A percentile compares a stretch with the other conserved stretches of the same genome.
Evolutionary conservation across 1,140 invertebrate species (phyloP).

Genomic region (Sitobion miscanthi): DNA sequence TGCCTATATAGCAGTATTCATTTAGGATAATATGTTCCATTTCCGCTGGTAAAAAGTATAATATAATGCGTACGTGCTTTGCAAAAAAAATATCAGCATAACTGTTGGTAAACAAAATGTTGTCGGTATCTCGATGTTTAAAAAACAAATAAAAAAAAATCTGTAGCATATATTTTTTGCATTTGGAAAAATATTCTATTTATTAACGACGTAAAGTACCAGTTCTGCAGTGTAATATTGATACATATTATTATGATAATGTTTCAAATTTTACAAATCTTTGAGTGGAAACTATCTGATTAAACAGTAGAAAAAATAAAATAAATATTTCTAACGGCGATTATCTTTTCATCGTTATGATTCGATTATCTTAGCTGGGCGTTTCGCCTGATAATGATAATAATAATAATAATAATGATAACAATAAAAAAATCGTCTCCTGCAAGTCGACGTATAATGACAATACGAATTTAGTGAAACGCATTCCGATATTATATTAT

Average conservation of each 20-base stretch:
- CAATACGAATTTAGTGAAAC: neutral
- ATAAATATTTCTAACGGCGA: neutral
- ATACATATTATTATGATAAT: neutral
- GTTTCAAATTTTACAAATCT: neutral
- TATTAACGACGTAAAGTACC: neutral
- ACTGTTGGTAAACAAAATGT: neutral
- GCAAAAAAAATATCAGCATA: neutral
- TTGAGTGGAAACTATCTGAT: neutral
- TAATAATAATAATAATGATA: neutral
- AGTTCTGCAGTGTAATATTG: neutral
- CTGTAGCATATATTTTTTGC: neutral
- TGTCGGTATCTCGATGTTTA: neutral
- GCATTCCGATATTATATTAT: neutral
- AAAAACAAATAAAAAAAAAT: constrained; percentile 12
- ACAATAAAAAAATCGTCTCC: neutral
- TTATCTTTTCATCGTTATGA: constrained; percentile 3
- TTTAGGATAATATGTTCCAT: constrained; percentile 6
- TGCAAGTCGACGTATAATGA: neutral
- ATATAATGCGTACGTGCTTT: neutral
- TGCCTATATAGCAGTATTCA: neutral
- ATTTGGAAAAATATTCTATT: neutral
- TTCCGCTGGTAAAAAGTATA: neutral
- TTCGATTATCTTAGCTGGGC: neutral
- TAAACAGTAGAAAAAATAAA: neutral
- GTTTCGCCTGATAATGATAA: neutral